phyloP scores from a whole-genome alignment of 1,140 invertebrate genomes.

The Oryctes rhinoceros region DNA sequence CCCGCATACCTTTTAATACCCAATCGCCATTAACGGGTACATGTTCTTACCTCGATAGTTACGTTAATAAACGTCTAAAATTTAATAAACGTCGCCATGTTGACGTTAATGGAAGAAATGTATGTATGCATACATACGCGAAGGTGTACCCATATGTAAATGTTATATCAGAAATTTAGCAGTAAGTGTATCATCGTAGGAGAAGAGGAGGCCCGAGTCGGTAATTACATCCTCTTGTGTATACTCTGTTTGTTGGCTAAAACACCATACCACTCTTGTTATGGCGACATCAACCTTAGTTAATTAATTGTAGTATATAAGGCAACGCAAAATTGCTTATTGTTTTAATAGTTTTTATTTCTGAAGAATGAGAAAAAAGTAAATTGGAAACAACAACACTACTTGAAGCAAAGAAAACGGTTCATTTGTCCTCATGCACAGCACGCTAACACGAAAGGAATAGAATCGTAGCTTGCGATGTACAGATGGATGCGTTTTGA shows the following conservation, averaged over 20 bases:
- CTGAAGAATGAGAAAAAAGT: not conserved
- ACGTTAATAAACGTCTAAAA: not conserved
- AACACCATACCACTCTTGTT: not conserved
- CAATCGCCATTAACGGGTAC: too few species aligned
- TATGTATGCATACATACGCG: not conserved
- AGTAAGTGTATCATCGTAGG: not conserved
- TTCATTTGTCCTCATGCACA: not conserved
- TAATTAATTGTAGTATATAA: not conserved
- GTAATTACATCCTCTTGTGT: slow-evolving; percentile 16
- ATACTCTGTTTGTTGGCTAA: not conserved
- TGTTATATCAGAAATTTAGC: not conserved
- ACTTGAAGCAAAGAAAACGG: too few species aligned
- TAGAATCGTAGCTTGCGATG: not conserved
- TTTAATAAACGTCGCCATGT: not conserved
- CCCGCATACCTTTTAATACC: too few species aligned
- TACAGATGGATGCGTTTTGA: not conserved
- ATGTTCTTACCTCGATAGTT: too few species aligned
- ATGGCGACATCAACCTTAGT: not conserved
- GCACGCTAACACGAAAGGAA: slow-evolving; percentile 7
- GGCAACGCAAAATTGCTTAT: not conserved
- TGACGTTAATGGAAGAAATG: not conserved
- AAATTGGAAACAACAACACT: not conserved
- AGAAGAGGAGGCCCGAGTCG: not conserved
- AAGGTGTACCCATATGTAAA: not conserved
- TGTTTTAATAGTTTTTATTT: not conserved